Conservation (phyloP, 2,113 vertebrate species). For the Smithornis capensis region DNA sequence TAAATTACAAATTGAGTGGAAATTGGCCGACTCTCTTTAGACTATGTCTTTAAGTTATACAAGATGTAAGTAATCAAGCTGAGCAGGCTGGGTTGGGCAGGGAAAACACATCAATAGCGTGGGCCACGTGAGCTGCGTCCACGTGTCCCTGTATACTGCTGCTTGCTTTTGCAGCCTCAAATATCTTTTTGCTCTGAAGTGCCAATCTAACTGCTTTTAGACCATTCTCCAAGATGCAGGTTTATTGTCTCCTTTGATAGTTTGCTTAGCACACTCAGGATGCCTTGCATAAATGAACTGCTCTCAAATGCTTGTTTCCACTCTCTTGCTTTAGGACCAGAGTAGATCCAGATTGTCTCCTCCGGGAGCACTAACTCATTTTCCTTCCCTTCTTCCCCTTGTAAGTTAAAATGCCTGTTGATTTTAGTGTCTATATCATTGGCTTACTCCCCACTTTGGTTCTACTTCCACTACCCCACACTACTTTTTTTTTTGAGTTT, state of each 20-base stretch:
- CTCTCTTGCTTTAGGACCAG: neutral
- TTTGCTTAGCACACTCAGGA: neutral
- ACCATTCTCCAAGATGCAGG: neutral
- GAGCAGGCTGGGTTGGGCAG: neutral
- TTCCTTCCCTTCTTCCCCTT: neutral
- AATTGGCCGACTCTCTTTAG: constrained; percentile 9
- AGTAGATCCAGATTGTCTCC: neutral
- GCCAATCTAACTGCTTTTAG: neutral
- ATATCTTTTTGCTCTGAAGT: neutral
- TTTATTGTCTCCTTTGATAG: neutral
- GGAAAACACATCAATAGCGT: neutral
- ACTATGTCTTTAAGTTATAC: neutral
- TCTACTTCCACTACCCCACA: neutral
- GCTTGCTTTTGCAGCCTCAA: neutral
- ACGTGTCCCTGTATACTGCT: rapidly evolving
- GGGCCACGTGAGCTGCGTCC: neutral
- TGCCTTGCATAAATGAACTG: neutral
- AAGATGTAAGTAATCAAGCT: constrained; percentile 32
- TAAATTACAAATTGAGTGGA: constrained; percentile 57
- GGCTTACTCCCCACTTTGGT: neutral
- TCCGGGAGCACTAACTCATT: neutral
- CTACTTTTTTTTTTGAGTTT: neutral
- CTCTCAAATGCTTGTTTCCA: neutral
- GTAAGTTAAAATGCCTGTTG: neutral
- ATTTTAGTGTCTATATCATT: neutral